Conservation (phyloP, 1,140 invertebrate genomes). For the Manduca sexta region DNA sequence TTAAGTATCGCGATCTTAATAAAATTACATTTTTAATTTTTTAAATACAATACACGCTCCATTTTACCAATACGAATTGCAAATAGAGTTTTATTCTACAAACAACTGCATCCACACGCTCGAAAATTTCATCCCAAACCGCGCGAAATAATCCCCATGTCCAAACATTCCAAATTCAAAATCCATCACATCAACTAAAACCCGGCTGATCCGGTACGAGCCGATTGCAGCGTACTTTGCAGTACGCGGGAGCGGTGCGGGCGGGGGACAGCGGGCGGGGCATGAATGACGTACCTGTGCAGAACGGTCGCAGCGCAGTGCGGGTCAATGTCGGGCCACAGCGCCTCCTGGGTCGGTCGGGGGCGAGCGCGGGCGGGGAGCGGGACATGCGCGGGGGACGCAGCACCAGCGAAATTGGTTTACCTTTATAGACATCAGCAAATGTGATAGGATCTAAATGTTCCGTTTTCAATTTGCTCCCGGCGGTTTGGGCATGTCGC, state of each 20-base stretch:
- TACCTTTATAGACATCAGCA: conserved; percentile 17
- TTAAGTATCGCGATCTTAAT: too few species aligned
- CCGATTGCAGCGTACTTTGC: too few species aligned
- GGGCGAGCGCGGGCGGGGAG: not conserved
- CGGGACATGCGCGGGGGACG: not conserved
- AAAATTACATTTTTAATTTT: too few species aligned
- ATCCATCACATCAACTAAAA: not conserved
- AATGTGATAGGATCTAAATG: conserved; percentile 17
- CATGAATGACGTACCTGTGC: conserved; percentile 39
- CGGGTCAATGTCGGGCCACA: conserved; percentile 45
- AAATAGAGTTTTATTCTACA: too few species aligned
- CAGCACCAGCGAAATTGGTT: conserved; percentile 12
- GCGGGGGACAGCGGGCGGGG: conserved; percentile 3
- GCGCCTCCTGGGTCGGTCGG: conserved; percentile 5
- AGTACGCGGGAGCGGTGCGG: not conserved
- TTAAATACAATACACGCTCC: too few species aligned
- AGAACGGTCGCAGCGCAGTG: conserved; percentile 10
- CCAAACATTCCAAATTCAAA: not conserved
- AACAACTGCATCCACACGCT: too few species aligned
- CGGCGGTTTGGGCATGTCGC: conserved; percentile 3
- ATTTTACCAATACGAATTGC: too few species aligned
- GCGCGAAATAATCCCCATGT: too few species aligned
- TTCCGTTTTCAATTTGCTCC: conserved; percentile 14
- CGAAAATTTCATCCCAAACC: too few species aligned
- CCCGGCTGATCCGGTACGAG: too few species aligned